These are phyloP conservation scores for Poeciliopsis turneri DNA, from an alignment of 2,797 vertebrate genomes.

Conservation along the genomic window DNA sequence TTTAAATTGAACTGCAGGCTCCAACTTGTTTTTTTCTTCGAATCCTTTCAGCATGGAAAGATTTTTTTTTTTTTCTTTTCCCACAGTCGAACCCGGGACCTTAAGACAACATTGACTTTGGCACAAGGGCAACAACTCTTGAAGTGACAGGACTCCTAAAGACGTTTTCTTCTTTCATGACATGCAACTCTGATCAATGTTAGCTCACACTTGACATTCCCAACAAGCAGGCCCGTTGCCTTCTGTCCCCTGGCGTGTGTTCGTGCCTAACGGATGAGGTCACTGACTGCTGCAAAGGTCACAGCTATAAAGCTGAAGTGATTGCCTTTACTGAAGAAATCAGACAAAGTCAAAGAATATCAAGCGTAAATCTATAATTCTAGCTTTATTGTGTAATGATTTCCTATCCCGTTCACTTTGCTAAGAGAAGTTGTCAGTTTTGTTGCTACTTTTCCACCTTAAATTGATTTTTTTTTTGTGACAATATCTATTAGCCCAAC, in stretches of 20 bases:
- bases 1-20: conserved; percentile 58
- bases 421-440: not conserved
- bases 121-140: conserved; percentile 39
- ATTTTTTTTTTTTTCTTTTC: conserved; percentile 41
- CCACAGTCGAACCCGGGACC: conserved; percentile 45
- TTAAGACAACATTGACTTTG: conserved; percentile 76
- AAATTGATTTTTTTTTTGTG: not conserved
- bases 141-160: conserved; percentile 60
- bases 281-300: conserved; percentile 37
- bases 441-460: not conserved
- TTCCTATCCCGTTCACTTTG: not conserved
- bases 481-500: not conserved
- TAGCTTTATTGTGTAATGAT: not conserved
- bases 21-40: conserved; percentile 21
- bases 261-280: conserved; percentile 33
- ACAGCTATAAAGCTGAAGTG: not conserved
- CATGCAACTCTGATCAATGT: conserved; percentile 37
- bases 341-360: conserved; percentile 1
- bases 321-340: conserved; percentile 9
- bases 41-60: conserved; percentile 39
- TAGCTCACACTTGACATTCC: conserved; percentile 39
- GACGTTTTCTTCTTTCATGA: conserved; percentile 45
- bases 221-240: conserved; percentile 21
- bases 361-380: not conserved
- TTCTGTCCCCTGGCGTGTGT: conserved; percentile 14